phyloP scores from a whole-genome alignment of 2,888 invertebrate genomes.

The Caenorhabditis angaria region DNA sequence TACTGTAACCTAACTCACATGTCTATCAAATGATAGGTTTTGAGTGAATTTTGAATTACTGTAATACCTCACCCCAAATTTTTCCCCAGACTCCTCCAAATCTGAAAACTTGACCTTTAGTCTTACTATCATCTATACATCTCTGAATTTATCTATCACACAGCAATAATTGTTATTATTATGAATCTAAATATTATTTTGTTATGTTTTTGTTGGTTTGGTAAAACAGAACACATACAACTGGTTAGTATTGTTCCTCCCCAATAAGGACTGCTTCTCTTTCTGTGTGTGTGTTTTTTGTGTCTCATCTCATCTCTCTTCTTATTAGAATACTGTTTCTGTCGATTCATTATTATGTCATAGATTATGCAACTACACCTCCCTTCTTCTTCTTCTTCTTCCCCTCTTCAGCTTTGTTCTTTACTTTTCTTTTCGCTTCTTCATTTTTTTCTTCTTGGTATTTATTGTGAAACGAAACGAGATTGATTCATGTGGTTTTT shows the following conservation, averaged over 20 bases:
- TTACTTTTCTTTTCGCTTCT: not conserved
- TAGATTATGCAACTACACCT: constrained; percentile 38
- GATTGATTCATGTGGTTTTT: constrained; percentile 14
- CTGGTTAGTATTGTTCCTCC: constrained; percentile 13
- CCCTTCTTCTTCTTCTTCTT: constrained; percentile 26
- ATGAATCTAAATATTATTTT: not conserved
- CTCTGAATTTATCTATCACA: no score
- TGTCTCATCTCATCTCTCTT: not conserved
- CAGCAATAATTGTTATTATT: not conserved
- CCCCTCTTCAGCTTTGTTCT: constrained; percentile 4
- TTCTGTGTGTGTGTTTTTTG: constrained; percentile 7
- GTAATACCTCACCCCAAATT: no score
- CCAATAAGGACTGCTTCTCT: not conserved
- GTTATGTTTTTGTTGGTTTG: not conserved
- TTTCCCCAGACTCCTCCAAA: no score
- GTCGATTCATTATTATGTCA: constrained; percentile 10
- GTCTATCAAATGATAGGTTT: no score
- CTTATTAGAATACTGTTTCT: constrained; percentile 1
- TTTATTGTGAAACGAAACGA: constrained; percentile 21
- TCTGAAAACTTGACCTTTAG: no score
- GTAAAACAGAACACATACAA: not conserved
- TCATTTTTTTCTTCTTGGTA: constrained; percentile 20
- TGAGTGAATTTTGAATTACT: no score
- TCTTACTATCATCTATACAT: no score
- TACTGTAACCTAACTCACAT: no score